Percentiles rank a stretch among this genome's conserved stretches.
Evolutionary conservation across 2,888 invertebrate species (phyloP).

Genomic region (Diabrotica balteata): DNA sequence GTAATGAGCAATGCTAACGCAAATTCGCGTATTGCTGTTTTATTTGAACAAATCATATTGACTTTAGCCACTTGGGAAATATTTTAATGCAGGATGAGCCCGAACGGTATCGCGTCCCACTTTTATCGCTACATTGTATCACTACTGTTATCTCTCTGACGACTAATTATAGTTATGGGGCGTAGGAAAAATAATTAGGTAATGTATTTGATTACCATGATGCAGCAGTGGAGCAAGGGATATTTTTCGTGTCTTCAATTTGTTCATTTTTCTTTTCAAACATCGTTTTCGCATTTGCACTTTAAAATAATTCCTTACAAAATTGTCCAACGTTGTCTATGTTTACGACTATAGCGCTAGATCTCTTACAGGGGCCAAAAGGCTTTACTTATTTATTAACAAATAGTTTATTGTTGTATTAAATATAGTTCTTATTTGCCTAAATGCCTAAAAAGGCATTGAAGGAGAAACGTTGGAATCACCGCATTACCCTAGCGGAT

Average conservation of each 20-base stretch:
- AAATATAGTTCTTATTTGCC: too few species aligned
- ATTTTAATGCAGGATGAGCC: conserved; percentile 39
- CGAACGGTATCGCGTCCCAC: conserved; percentile 24
- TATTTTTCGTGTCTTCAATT: neutral
- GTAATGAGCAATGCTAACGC: neutral
- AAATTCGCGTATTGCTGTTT: conserved; percentile 23
- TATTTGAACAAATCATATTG: conserved; percentile 38
- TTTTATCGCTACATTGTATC: conserved; percentile 27
- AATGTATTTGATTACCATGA: conserved; percentile 17
- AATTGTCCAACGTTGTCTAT: too few species aligned
- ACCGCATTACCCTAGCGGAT: too few species aligned
- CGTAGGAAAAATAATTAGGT: conserved; percentile 18
- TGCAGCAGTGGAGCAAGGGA: neutral
- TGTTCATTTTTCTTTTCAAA: too few species aligned
- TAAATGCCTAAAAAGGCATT: too few species aligned
- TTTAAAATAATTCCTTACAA: too few species aligned
- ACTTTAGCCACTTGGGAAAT: conserved; percentile 38
- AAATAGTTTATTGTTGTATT: too few species aligned
- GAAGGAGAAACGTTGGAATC: too few species aligned
- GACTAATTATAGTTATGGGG: conserved; percentile 18
- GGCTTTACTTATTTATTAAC: too few species aligned
- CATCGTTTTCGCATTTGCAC: too few species aligned
- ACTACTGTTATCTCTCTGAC: conserved; percentile 20
- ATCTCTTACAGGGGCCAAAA: too few species aligned
- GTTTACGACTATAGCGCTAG: too few species aligned